Evolutionary conservation across 2,888 invertebrate species (phyloP), one percentile per base, ranked within the genome.

Genomic region (Meiosimyza platycephala): DNA sequence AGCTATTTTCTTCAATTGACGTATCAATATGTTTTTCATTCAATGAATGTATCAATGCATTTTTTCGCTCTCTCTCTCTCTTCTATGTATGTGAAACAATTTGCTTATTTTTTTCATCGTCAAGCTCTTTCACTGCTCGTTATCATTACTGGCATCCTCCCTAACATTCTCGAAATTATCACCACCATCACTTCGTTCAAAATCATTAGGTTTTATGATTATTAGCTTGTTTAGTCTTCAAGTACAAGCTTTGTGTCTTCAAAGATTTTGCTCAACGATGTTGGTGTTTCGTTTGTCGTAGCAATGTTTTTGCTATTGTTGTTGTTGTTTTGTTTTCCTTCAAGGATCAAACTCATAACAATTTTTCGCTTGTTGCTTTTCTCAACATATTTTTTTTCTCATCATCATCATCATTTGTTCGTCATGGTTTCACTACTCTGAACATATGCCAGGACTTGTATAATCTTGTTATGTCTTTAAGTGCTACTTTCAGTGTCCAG

Each of bases 121-220:
- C 18, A 12, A 57, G 50, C 54, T 52, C 50, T 54, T 59, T 59
- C 66, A 72, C 51, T 70, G 64, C 57, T 70, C 73, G 74, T 67
- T 67, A 51, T 16, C 52, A 62, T 62, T 59, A 52, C 51, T 73
- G 71, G 51, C 66, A 65, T 33, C 71, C 70, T 59, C 71, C 72
- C 64, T 71, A 68, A 59, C 71, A 66, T 65, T 40, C 6, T 18
- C 67, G 6, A 18, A 22, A 57, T 22, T 48, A 50, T 16, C 52
- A 60, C 22, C 33, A 59, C 54, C 71, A 55, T 63, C 40, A 55
- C 57, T 59, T 68, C 73, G 76, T 75, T 76, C 76, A 74, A 69
- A 82, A 82, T 83, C 84, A 84, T 84, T 84, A 83, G 83, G 77
- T 84, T 84, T 84, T 84, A 84, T 84, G 85, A 84, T 84, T 84